Percentiles rank a stretch among this genome's conserved stretches.
Evolutionary conservation across 2,888 invertebrate species (phyloP).

Genomic region (Ichneumon xanthorius): DNA sequence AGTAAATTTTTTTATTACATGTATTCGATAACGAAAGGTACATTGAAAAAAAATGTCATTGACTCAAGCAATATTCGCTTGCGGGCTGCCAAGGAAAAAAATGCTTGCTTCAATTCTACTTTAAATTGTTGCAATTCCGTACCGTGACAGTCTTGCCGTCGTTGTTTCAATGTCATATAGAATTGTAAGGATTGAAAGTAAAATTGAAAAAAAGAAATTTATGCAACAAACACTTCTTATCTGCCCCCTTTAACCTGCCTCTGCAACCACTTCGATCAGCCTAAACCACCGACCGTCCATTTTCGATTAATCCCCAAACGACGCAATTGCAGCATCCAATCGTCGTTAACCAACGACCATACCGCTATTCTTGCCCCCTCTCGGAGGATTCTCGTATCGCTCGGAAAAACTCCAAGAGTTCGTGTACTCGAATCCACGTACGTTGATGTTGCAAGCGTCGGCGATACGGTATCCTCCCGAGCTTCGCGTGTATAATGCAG

Average conservation of each 20-base stretch:
- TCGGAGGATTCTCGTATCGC: background rate
- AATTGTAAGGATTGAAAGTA: too few species aligned
- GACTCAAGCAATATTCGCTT: too few species aligned
- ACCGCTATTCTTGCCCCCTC: background rate
- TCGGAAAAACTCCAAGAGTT: constrained; percentile 14
- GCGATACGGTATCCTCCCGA: constrained; percentile 49
- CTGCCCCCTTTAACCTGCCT: too few species aligned
- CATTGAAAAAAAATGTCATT: background rate
- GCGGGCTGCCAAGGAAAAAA: too few species aligned
- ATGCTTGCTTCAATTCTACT: too few species aligned
- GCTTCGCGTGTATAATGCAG: constrained; percentile 77
- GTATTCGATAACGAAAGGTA: too few species aligned
- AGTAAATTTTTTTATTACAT: too few species aligned
- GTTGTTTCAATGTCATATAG: too few species aligned
- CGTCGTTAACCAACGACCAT: background rate
- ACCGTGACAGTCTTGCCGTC: too few species aligned
- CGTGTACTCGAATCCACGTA: background rate
- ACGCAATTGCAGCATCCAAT: background rate
- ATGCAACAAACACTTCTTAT: too few species aligned
- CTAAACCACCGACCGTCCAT: background rate
- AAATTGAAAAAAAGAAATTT: too few species aligned
- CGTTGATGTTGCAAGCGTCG: background rate
- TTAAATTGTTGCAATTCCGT: too few species aligned
- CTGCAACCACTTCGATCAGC: background rate
- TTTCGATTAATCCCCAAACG: background rate